phyloP scores from a whole-genome alignment of 1,140 invertebrate species.

The Calycopis cecrops region DNA sequence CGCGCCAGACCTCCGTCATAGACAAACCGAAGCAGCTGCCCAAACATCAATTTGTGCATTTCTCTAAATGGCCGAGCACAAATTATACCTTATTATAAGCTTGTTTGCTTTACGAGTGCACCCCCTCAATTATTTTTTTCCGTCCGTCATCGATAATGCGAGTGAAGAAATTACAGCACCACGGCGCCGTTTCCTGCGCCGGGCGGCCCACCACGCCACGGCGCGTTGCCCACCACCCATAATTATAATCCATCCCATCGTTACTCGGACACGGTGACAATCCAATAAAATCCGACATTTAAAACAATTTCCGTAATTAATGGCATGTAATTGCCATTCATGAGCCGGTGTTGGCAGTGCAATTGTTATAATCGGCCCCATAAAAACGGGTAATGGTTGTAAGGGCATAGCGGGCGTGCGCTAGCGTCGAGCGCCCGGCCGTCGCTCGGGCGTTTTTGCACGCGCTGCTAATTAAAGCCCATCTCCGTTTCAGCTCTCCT shows the following conservation, averaged over 20 bases:
- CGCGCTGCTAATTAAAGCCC: slow-evolving; percentile 51
- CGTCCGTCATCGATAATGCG: slow-evolving; percentile 62
- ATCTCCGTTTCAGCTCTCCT: slow-evolving; percentile 63
- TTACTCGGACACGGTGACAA: background rate
- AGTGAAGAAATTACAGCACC: slow-evolving; percentile 69
- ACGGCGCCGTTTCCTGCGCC: slow-evolving; percentile 52
- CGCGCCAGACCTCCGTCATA: slow-evolving; percentile 67
- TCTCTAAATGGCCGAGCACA: slow-evolving; percentile 73
- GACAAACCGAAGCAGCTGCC: slow-evolving; percentile 73
- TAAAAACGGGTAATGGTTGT: slow-evolving; percentile 38
- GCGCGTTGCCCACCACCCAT: slow-evolving; percentile 21
- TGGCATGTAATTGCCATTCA: slow-evolving; percentile 14
- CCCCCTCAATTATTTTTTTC: slow-evolving; percentile 73
- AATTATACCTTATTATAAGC: slow-evolving; percentile 74
- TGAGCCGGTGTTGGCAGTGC: background rate
- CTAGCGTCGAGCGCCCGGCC: slow-evolving; percentile 17
- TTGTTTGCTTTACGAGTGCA: slow-evolving; percentile 73
- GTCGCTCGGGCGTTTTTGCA: slow-evolving; percentile 41
- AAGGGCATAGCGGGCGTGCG: slow-evolving; percentile 39
- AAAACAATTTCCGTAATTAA: slow-evolving; percentile 19
- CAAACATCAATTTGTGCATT: slow-evolving; percentile 67
- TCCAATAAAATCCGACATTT: slow-evolving; percentile 11
- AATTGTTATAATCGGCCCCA: slow-evolving; percentile 15
- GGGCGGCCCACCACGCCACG: slow-evolving; percentile 26
- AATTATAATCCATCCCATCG: slow-evolving; percentile 20